phyloP scores from a whole-genome alignment of 2,797 vertebrate species.

The Esox lucius region DNA sequence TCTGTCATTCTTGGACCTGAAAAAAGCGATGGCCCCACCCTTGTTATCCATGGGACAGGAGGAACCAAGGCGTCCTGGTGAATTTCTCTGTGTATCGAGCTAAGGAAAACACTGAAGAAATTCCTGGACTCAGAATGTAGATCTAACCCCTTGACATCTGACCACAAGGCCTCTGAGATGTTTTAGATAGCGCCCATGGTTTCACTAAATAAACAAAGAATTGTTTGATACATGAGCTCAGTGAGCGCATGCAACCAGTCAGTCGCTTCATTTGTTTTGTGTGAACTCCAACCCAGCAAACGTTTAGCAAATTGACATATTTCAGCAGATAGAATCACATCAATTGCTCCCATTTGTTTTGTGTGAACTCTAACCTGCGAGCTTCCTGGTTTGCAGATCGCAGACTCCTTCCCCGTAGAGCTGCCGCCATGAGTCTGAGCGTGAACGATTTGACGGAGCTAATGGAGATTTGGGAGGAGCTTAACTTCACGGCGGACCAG shows the following conservation, averaged over 20 bases:
- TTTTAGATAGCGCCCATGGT: slow-evolving; percentile 37
- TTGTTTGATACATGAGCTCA: slow-evolving; percentile 23
- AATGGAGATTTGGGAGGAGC: slow-evolving; percentile 75
- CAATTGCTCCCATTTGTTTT: slow-evolving; percentile 12
- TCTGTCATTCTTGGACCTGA: slow-evolving; percentile 2
- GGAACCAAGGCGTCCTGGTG: slow-evolving; percentile 35
- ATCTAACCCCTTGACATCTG: slow-evolving; percentile 34
- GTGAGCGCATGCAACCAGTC: too few relatives aligned
- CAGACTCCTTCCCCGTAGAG: background rate
- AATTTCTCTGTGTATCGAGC: slow-evolving; percentile 30
- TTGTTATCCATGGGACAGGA: slow-evolving; percentile 42
- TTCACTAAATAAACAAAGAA: slow-evolving; percentile 46
- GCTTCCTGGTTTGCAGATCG: background rate
- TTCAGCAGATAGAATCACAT: background rate
- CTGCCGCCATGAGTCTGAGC: slow-evolving; percentile 69
- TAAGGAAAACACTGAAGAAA: slow-evolving; percentile 24
- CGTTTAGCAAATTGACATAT: background rate
- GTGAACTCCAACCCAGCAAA: background rate
- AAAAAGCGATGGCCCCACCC: slow-evolving; percentile 12
- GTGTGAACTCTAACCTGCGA: slow-evolving; percentile 5
- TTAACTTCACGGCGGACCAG: slow-evolving; percentile 74
- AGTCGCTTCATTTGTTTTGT: slow-evolving; percentile 14
- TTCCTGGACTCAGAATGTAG: slow-evolving; percentile 38
- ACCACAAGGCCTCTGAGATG: slow-evolving; percentile 37
- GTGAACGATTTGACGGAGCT: slow-evolving; percentile 76